A percentile compares a stretch with the other conserved stretches of the same genome.
Evolutionary conservation across 2,113 vertebrate genomes (phyloP).

Genomic region (Myodes glareolus): DNA sequence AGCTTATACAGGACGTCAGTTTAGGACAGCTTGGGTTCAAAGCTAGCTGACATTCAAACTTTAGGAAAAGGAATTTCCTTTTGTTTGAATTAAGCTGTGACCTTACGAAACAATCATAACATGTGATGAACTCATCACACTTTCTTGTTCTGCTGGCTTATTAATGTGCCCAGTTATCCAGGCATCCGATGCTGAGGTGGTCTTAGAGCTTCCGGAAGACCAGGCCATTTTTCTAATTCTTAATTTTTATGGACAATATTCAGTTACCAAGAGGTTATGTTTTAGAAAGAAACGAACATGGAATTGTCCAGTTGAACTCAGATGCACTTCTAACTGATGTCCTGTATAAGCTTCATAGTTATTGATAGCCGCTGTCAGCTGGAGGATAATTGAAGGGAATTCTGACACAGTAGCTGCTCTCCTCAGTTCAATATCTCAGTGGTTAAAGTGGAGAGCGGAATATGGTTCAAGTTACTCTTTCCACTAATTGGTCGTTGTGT

Average conservation of each 20-base stretch:
- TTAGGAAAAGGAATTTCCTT: background rate
- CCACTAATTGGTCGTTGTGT: constrained; percentile 31
- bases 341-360: background rate
- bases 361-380: background rate
- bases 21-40: background rate
- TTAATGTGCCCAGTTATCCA: background rate
- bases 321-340: background rate
- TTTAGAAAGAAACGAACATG: constrained; percentile 7
- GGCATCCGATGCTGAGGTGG: background rate
- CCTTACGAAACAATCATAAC: background rate
- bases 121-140: background rate
- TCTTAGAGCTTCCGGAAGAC: background rate
- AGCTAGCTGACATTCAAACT: background rate
- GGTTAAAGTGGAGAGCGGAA: constrained; percentile 1
- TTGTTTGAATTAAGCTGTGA: background rate
- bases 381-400: background rate
- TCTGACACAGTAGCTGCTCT: background rate
- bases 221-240: background rate
- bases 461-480: background rate
- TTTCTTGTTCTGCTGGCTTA: background rate
- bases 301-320: background rate
- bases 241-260: background rate
- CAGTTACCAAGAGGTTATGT: background rate
- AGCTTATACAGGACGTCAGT: background rate
- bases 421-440: background rate